phyloP scores from a whole-genome alignment of 2,888 invertebrate genomes.

The Andrena bicolor region DNA sequence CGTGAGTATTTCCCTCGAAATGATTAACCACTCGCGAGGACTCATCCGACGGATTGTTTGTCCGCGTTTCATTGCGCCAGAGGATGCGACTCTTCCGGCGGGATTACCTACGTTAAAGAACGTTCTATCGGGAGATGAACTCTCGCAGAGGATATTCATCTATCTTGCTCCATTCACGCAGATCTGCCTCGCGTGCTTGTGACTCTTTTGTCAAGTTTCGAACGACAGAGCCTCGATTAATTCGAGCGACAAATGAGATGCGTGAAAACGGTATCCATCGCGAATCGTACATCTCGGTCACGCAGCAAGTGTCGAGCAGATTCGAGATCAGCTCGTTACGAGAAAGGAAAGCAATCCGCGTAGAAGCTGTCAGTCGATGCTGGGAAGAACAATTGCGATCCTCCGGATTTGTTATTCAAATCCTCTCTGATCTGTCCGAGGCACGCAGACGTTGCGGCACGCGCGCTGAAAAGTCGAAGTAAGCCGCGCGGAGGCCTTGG shows the following conservation, averaged over 20 bases:
- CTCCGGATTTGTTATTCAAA: constrained; percentile 71
- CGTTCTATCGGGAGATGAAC: no score
- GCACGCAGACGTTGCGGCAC: constrained; percentile 25
- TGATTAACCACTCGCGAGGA: not conserved
- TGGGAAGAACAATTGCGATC: constrained; percentile 44
- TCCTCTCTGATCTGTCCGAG: constrained; percentile 20
- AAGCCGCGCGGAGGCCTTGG: constrained; percentile 37
- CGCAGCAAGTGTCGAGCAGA: not conserved
- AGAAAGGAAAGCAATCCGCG: constrained; percentile 5
- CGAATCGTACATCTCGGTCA: not conserved
- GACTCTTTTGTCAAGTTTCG: not conserved
- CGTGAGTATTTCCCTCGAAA: constrained; percentile 67
- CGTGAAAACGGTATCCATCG: not conserved
- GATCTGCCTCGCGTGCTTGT: not conserved
- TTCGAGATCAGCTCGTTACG: not conserved
- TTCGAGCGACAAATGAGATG: not conserved
- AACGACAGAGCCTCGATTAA: no score
- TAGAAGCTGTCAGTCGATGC: not conserved
- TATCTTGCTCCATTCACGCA: no score
- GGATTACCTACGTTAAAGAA: no score
- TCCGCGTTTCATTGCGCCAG: not conserved
- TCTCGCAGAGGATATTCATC: no score
- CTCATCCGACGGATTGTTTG: not conserved
- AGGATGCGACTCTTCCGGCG: not conserved
- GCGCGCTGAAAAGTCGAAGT: constrained; percentile 37